Evolutionary conservation across 2,797 vertebrate genomes (phyloP), one percentile per base, ranked within the genome.

Genomic region (Leucoraja ocellata): DNA sequence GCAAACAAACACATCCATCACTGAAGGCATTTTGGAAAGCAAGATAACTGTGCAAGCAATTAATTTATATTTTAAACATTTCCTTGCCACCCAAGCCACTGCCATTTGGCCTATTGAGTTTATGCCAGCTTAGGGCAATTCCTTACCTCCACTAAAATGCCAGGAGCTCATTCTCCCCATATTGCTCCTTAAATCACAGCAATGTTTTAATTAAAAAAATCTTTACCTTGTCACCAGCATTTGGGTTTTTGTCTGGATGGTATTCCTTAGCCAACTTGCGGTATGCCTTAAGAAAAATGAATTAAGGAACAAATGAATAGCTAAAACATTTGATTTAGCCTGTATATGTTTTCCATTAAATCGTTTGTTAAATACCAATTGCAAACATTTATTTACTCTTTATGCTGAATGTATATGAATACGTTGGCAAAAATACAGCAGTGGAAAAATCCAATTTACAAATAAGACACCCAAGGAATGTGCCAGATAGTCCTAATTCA

Each of bases 191-290:
- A 54, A 83, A 58, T 39, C 4, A 28, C 28, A 83, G 46, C 80
- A 58, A 54, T 13, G 21, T 58, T 54, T 54, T 54, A 88, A 68
- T 2, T 88, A 9, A 65, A 65, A 65, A 65, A 65, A 77, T 94
- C 13, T 95, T 96, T 96, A 99, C 98, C 98, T 99, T 99, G 95
- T 99, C 99, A 13, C 98, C 99, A 94, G 98, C 98, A 94, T 99
- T 99, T 93, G 99, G 99, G 95, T 99, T 99, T 96, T 99, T 99
- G 96, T 99, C 99, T 93, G 99, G 99, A 90, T 99, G 99, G 93
- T 99, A 99, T 93, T 99, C 99, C 95, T 99, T 99, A 93, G 99
- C 98, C 95, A 99, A 95, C 95, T 99, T 99, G 86, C 98, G 96
- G 96, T 99, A 99, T 16, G 99, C 98, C 99, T 99, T 90, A 93